Base-by-base conservation (phyloP, 2,888 invertebrate species). In the Drosophila villosipedis region DNA sequence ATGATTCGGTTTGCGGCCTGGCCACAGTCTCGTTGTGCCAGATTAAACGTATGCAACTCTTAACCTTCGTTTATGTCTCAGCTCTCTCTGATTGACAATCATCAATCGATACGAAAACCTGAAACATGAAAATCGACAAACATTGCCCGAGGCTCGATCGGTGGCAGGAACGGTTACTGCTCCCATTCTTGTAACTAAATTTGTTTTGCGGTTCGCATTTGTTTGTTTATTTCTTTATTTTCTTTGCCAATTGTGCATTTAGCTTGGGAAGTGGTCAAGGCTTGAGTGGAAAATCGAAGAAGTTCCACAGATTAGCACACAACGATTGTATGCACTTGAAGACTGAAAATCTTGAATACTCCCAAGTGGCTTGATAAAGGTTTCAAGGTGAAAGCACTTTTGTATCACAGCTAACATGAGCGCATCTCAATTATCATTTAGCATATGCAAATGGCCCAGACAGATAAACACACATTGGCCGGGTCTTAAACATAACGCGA, bases 11-110 rank as follows among this genome's bases (percentile, higher is more conserved):
- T 63, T 81, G 78, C 61, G 71, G 76, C 68, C 74, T 76, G 59
- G 60, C 68, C 59, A 52, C 67, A 64, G 41, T 58, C 66, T 63
- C 71, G 54, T 70, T 66, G 52, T 65, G 61, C 69, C 68, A 81
- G 88, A 84, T 88, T 90, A 90, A 90, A 76, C 79, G 90, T 84
- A 90, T 90, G 84, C 89, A 90, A 86, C 89, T 89, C 78, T 89
- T 86, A 90, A 84, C 90, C 90, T 90, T 90, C 86, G 79, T 80
- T 88, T 88, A 85, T 82, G 78, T 83, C 77, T 73, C 74, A 6
- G 43, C 43, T 25, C 84, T 76, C 81, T 76, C 81, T 90, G 90
- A 90, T 90, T 90, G 90, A 90, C 88, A 83, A 89, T 77, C 89
- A 83, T 82, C 85, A 77, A 85, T 77, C 82, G 90, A 79, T 75